phyloP scores from a whole-genome alignment of 1,140 invertebrate genomes.

The Matsumurasca onukii region DNA sequence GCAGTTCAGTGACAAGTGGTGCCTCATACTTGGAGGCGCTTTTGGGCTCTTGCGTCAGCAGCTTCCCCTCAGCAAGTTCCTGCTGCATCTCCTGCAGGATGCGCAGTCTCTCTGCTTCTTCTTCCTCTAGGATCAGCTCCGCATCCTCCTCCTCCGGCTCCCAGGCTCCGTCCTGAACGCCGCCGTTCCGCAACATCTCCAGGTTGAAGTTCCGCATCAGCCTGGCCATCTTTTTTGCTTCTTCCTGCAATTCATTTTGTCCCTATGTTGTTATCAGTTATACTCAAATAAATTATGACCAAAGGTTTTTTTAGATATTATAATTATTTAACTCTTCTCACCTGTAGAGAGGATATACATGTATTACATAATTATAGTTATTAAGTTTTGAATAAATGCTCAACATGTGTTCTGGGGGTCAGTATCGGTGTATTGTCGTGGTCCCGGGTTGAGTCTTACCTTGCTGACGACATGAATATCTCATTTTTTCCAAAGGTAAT shows the following conservation, averaged over 20 bases:
- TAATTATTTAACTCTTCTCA: too few species aligned
- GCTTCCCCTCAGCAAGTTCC: too few species aligned
- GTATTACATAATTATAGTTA: too few species aligned
- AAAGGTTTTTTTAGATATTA: not conserved
- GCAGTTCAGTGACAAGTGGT: constrained; percentile 59
- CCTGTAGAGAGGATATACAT: too few species aligned
- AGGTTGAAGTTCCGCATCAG: constrained; percentile 15
- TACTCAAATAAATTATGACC: not conserved
- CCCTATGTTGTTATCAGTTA: too few species aligned
- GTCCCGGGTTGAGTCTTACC: too few species aligned
- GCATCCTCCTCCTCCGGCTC: not conserved
- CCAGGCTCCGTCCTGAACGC: not conserved
- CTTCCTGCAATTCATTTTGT: not conserved
- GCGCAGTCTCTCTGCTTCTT: not conserved
- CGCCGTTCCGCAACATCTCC: not conserved
- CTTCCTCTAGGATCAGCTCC: not conserved
- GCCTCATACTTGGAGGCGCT: constrained; percentile 63
- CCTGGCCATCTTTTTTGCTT: not conserved
- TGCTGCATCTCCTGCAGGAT: not conserved
- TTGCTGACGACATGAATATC: too few species aligned
- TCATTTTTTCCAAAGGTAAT: too few species aligned
- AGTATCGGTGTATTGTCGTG: too few species aligned
- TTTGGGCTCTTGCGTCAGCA: too few species aligned
- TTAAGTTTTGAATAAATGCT: too few species aligned
- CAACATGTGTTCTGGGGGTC: too few species aligned